These are phyloP conservation scores for Scaptomyza flava DNA, from an alignment of 2,888 invertebrate species.

Conservation along the genomic window DNA sequence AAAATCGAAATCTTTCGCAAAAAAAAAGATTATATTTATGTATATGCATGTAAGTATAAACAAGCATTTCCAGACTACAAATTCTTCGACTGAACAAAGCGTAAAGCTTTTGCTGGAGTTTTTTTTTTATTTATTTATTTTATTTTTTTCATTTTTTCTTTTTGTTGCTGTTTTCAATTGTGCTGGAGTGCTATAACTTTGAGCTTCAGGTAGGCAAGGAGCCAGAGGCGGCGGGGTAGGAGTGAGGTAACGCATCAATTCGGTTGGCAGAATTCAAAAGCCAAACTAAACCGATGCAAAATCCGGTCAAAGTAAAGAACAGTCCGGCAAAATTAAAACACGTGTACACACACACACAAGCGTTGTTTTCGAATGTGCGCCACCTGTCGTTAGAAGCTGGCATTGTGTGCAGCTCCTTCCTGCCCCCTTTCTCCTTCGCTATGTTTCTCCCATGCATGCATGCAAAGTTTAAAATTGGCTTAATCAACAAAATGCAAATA, in stretches of 20 bases:
- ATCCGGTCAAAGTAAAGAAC: conserved; percentile 53
- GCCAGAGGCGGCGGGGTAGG: background rate
- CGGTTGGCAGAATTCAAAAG: conserved; percentile 49
- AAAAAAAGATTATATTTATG: no score
- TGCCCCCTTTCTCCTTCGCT: background rate
- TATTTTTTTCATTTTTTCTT: conserved; percentile 7
- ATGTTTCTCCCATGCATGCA: conserved; percentile 8
- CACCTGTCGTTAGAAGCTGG: conserved; percentile 44
- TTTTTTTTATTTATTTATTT: background rate
- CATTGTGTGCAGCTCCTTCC: conserved; percentile 7
- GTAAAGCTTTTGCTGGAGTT: background rate
- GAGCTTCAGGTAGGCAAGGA: conserved; percentile 16
- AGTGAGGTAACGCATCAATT: conserved; percentile 11
- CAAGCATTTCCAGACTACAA: background rate
- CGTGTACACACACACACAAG: conserved; percentile 11
- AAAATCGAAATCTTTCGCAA: no score
- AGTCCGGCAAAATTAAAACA: conserved; percentile 39
- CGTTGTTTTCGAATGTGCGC: conserved; percentile 16
- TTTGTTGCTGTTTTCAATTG: conserved; percentile 56
- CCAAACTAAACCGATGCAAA: conserved; percentile 51
- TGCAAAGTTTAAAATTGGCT: conserved; percentile 65
- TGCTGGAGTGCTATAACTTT: conserved; percentile 58
- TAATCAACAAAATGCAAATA: conserved; percentile 70
- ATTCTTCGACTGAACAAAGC: background rate
- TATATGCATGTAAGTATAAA: no score